These are phyloP conservation scores for Eristalis pertinax DNA, from an alignment of 2,888 invertebrate species.

Conservation along the genomic window DNA sequence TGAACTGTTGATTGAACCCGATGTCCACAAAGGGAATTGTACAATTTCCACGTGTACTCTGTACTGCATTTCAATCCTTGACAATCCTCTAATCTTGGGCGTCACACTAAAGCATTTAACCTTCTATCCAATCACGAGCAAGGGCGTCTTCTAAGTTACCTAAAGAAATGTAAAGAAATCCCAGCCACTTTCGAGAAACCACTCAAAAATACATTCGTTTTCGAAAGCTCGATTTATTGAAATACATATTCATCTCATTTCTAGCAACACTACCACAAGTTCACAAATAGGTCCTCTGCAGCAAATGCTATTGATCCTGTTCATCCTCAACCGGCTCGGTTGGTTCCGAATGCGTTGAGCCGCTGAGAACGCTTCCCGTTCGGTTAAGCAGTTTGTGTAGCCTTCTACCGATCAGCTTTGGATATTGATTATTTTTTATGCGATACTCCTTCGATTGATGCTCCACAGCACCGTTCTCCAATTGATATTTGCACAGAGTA, in stretches of 20 bases:
- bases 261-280: neutral
- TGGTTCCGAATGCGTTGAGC: neutral
- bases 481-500: constrained; percentile 91
- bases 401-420: constrained; percentile 90
- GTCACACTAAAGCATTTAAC: too few relatives aligned
- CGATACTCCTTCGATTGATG: constrained; percentile 96
- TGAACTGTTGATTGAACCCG: too few relatives aligned
- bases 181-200: too few relatives aligned
- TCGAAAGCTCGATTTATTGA: neutral
- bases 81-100: too few relatives aligned
- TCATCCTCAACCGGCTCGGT: neutral
- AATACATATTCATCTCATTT: neutral
- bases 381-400: constrained; percentile 84
- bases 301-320: constrained; percentile 28
- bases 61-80: too few relatives aligned
- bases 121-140: too few relatives aligned
- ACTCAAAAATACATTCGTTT: neutral
- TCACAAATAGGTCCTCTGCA: neutral
- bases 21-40: too few relatives aligned
- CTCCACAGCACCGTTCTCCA: constrained; percentile 94
- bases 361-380: constrained; percentile 75
- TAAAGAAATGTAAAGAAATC: too few relatives aligned
- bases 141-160: too few relatives aligned
- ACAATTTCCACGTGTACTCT: too few relatives aligned
- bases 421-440: constrained; percentile 90